phyloP scores from a whole-genome alignment of 2,113 vertebrate genomes.

The Lathamus discolor region DNA sequence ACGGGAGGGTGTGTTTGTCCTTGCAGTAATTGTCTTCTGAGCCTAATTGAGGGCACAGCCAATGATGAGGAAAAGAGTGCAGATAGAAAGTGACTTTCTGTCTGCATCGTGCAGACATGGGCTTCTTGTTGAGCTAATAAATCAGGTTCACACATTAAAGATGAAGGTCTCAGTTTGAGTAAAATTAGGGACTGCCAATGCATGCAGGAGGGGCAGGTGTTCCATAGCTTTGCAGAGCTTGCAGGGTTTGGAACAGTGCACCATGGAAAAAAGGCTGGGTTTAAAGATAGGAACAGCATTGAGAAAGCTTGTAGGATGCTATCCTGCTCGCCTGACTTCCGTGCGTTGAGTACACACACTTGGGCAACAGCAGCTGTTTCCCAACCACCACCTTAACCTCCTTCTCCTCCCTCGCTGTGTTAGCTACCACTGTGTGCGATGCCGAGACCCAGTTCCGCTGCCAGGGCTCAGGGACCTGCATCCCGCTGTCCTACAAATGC shows the following conservation, averaged over 20 bases:
- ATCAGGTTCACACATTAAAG: neutral
- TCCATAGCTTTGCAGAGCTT: neutral
- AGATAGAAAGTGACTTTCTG: neutral
- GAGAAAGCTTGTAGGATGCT: neutral
- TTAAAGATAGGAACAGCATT: neutral
- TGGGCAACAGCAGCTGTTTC: neutral
- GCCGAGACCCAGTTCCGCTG: conserved; percentile 91
- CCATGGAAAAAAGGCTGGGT: neutral
- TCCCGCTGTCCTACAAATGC: conserved; percentile 95
- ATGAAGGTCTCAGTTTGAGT: neutral
- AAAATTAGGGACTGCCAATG: neutral
- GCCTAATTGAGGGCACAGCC: neutral
- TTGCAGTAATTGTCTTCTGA: neutral
- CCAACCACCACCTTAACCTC: neutral
- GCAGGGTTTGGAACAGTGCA: neutral
- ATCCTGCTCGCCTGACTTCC: neutral
- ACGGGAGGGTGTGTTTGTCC: neutral
- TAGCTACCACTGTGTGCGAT: conserved; percentile 91
- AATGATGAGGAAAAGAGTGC: neutral
- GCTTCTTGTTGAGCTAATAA: neutral
- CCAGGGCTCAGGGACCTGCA: conserved; percentile 89
- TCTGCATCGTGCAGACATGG: accelerated
- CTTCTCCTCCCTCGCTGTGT: neutral
- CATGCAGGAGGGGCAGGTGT: neutral
- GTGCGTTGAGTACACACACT: accelerated